Conservation (phyloP, 2,113 vertebrate genomes). For the Cyprinodon brontotheroides region DNA sequence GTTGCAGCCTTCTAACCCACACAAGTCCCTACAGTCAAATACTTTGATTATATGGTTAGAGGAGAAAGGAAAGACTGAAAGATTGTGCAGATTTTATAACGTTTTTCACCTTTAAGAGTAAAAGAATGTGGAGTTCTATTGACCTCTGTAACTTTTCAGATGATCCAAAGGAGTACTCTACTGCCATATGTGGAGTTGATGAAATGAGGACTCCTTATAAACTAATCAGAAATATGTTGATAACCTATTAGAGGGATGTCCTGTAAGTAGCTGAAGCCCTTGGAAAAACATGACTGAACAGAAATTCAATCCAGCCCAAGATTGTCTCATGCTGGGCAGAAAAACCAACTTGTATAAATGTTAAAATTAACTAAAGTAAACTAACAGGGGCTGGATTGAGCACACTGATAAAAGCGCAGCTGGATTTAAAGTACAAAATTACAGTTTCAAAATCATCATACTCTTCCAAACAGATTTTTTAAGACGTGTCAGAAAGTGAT, state of each 20-base stretch:
- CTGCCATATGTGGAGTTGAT: not conserved
- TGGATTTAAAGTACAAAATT: too few species aligned
- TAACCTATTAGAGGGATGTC: not conserved
- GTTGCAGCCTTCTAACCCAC: not conserved
- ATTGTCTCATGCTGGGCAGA: too few species aligned
- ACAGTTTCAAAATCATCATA: too few species aligned
- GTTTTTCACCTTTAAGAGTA: not conserved
- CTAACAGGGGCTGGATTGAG: too few species aligned
- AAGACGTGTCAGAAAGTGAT: too few species aligned
- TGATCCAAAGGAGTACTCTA: not conserved
- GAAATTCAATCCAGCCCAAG: not conserved
- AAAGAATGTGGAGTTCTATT: not conserved
- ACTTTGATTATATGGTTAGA: not conserved
- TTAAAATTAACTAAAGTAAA: too few species aligned
- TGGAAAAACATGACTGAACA: slow-evolving; percentile 7
- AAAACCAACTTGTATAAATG: too few species aligned
- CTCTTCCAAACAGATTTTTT: too few species aligned
- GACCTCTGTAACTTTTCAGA: not conserved
- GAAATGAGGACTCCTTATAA: not conserved
- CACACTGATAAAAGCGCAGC: too few species aligned
- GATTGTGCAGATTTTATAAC: not conserved
- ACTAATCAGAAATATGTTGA: too few species aligned
- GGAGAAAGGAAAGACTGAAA: not conserved
- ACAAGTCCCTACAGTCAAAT: not conserved
- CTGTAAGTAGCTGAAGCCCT: not conserved